These are phyloP conservation scores for Saccostrea cuccullata DNA, from an alignment of 1,140 invertebrate species.

Conservation along the genomic window DNA sequence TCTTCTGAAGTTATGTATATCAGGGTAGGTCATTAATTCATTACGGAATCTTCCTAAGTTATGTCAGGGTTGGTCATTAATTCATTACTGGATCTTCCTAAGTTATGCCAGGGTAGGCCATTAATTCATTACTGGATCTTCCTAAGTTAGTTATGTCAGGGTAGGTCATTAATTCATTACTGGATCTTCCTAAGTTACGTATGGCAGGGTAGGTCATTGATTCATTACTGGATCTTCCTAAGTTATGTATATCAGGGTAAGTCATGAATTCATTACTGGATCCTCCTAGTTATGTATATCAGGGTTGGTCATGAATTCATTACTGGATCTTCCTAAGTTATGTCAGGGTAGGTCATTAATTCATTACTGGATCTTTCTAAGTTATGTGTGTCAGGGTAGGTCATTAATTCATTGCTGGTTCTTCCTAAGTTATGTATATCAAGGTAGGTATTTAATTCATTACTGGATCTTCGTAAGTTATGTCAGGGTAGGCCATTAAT, in stretches of 20 bases:
- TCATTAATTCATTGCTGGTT: not conserved
- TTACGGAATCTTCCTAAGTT: no score
- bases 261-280: not conserved
- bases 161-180: no score
- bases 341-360: no score
- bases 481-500: no score
- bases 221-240: not conserved
- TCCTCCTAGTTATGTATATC: not conserved
- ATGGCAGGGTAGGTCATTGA: no score
- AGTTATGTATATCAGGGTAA: slow-evolving; percentile 1
- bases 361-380: no score
- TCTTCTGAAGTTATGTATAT: not conserved
- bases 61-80: no score
- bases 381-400: no score
- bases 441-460: not conserved
- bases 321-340: not conserved
- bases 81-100: not conserved
- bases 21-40: no score
- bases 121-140: not conserved
- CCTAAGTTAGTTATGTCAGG: no score
- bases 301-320: not conserved
- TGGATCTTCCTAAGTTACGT: no score
- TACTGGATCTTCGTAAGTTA: no score
- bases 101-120: not conserved
- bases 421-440: slow-evolving; percentile 6